phyloP scores from a whole-genome alignment of 2,113 vertebrate species.

The Cyphomyrus plagiostoma region DNA sequence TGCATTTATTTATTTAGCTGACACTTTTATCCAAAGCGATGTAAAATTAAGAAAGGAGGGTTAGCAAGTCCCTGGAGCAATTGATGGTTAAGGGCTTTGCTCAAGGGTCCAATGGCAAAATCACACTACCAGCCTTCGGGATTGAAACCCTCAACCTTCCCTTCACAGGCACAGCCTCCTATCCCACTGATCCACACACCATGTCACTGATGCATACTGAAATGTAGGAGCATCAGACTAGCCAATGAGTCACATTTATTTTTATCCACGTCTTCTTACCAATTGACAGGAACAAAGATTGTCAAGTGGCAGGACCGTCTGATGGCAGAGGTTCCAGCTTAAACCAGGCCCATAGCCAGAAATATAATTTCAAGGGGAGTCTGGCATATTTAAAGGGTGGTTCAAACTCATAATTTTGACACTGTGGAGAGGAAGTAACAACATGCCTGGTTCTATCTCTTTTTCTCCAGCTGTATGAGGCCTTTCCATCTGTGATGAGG shows the following conservation, averaged over 20 bases:
- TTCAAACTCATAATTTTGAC: neutral
- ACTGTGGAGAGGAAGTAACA: neutral
- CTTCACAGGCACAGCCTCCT: neutral
- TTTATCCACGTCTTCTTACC: neutral
- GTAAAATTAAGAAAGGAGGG: neutral
- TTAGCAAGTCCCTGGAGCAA: neutral
- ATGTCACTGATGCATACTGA: neutral
- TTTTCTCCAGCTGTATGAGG: conserved; percentile 60
- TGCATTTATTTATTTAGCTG: neutral
- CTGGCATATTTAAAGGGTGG: neutral
- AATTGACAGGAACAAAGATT: neutral
- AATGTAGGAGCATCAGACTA: neutral
- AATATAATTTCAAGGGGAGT: neutral
- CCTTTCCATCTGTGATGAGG: conserved; percentile 64
- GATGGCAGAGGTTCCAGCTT: neutral
- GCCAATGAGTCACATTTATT: neutral
- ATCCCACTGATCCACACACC: neutral
- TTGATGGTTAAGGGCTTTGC: neutral
- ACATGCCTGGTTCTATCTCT: neutral
- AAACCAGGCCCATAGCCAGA: neutral
- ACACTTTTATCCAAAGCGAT: neutral
- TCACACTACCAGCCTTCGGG: neutral
- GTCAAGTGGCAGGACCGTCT: neutral
- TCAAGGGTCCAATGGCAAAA: neutral
- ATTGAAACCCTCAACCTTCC: neutral